These are phyloP conservation scores for Xanthorhoe spadicearia DNA, from an alignment of 2,888 invertebrate genomes.

Conservation along the genomic window DNA sequence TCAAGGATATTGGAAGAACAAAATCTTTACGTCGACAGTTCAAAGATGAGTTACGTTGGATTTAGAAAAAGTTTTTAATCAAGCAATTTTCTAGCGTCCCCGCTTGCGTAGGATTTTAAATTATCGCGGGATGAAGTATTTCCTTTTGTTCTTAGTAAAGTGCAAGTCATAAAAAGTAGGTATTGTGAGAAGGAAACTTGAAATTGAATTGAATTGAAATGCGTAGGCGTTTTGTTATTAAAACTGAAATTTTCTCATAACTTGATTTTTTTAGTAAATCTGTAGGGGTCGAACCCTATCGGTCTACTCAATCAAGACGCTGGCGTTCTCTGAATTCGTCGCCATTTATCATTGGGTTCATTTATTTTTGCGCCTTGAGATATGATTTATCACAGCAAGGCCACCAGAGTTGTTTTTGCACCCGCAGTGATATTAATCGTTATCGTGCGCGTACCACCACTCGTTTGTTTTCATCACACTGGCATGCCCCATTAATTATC, in stretches of 20 bases:
- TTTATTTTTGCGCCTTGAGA: constrained; percentile 83
- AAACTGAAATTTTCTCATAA: not conserved
- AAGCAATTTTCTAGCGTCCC: constrained; percentile 16
- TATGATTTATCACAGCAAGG: constrained; percentile 82
- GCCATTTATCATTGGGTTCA: constrained; percentile 83
- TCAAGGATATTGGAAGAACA: constrained; percentile 30
- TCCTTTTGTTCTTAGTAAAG: not conserved
- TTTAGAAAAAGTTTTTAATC: constrained; percentile 22
- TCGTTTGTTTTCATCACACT: constrained; percentile 84
- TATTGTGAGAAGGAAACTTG: not conserved
- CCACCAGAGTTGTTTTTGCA: constrained; percentile 82
- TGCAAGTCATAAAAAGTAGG: not conserved
- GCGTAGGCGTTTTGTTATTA: not conserved
- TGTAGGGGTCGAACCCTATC: constrained; percentile 57
- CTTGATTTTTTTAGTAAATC: not conserved
- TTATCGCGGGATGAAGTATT: not conserved
- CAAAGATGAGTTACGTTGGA: constrained; percentile 23
- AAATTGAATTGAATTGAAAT: too few relatives aligned
- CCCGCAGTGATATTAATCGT: constrained; percentile 83
- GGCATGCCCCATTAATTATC: constrained; percentile 83
- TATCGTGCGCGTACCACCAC: constrained; percentile 79
- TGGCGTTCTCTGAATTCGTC: constrained; percentile 65
- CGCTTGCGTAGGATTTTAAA: not conserved
- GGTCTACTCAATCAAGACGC: constrained; percentile 71
- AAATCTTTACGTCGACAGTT: constrained; percentile 29